Evolutionary conservation across 2,888 invertebrate genomes (phyloP), one percentile per base, ranked within the genome.

Genomic region (Augiades crinisus): DNA sequence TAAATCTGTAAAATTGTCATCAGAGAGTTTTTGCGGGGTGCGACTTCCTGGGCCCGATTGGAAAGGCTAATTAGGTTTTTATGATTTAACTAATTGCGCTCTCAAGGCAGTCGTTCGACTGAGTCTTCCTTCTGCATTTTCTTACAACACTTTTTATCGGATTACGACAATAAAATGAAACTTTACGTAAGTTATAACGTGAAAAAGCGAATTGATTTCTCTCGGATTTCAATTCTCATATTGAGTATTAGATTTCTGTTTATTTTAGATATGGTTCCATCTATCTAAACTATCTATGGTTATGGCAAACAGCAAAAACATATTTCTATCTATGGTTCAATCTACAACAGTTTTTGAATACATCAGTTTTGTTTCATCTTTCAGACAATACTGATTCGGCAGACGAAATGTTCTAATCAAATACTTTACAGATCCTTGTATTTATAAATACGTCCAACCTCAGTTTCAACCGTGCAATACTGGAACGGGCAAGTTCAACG

Each of bases 31-130:
- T 75, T 78, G 59, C 58, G 50, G 54, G 3, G 65, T 65, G 55
- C 60, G 73, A 82, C 83, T 86, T 86, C 84, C 86, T 84, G 82
- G 70, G 74, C 64, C 62, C 65, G 66, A 68, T 72, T 75, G 65
- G 72, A 72, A 70, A 77, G 75, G 72, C 71, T 86, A 86, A 87
- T 87, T 86, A 79, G 61, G 67, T 84, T 83, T 87, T 87, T 87
- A 56, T 47, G 16, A 49, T 53, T 73, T 53, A 36, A 36, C 63
- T 81, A 82, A 85, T 85, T 77, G 79, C 60, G 52, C 65, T 61
- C 67, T 79, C 87, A 88, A 88, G 87, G 87, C 69, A 79, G 78
- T 64, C 81, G 79, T 59, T 74, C 65, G 75, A 84, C 64, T 86
- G 87, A 56, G 61, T 71, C 87, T 87, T 87, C 87, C 86, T 83